Evolutionary conservation across 2,113 vertebrate species (phyloP), one percentile per base, ranked within the genome.

Genomic region (Ascaphus truei): DNA sequence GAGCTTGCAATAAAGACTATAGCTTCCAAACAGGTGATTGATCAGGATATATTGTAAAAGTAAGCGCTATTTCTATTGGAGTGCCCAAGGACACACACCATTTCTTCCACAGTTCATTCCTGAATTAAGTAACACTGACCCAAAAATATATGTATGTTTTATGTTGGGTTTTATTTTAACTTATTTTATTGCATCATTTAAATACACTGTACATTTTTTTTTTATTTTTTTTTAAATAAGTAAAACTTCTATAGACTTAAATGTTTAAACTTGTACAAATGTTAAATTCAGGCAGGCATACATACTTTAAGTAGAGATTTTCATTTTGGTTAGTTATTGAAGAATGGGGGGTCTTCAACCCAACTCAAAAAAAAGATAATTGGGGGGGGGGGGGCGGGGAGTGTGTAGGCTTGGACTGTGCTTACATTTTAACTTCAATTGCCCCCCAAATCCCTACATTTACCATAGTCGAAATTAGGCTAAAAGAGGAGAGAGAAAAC

Each of bases 401-500:
- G n/a, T n/a, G 20, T 68, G 5, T 55, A 37, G 48, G 43, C 48
- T 29, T n/a, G n/a, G 79, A 82, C 84, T 84, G 84, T 69, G 81
- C 84, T 80, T 84, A 33, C 79, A 76, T 78, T 80, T 72, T 83
- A 79, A 78, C 80, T 75, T 81, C 77, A 83, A 84, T n/a, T n/a
- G n/a, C n/a, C n/a, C n/a, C n/a, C n/a, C n/a, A 83, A 81, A 60
- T 83, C 81, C 66, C 81, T 81, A 75, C 81, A 80, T 81, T 80
- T 73, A 84, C 81, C 88, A 80, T 85, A 87, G 84, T 88, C 87
- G 85, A 90, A 83, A 80, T 85, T 85, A 90, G 89, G 86, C 82
- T 72, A 84, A 84, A 58, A 53, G 71, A 78, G 75, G 3, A 73
- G 75, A 84, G 79, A 77, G 75, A 68, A 77, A 78, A 71, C 82